phyloP scores from a whole-genome alignment of 35 echinoderm and acorn worm genomes.

The Apostichopus parvimensis region DNA sequence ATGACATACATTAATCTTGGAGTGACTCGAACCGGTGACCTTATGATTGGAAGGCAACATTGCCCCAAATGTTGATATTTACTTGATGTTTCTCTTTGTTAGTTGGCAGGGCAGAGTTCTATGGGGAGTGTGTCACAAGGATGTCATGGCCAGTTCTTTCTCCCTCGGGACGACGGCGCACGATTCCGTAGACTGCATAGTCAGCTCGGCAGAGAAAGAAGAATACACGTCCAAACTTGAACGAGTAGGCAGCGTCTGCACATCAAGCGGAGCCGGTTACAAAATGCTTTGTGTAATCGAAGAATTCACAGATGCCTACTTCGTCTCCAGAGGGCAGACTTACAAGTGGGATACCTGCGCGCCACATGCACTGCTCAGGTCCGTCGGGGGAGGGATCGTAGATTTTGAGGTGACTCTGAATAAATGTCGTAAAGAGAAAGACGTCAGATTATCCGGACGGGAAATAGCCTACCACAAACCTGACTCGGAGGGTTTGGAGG shows the following conservation, averaged over 20 bases:
- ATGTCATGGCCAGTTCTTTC: slow-evolving; percentile 59
- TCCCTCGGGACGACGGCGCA: not conserved
- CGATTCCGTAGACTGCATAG: slow-evolving; percentile 24
- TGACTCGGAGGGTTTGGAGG: slow-evolving; percentile 23
- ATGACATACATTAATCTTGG: too few species aligned
- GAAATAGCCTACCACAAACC: slow-evolving; percentile 77
- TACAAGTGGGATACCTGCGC: slow-evolving; percentile 98
- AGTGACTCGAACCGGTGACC: too few species aligned
- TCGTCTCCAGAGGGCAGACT: slow-evolving; percentile 83
- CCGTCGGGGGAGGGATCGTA: slow-evolving; percentile 84
- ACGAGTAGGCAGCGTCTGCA: slow-evolving; percentile 50
- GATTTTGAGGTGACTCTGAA: slow-evolving; percentile 7
- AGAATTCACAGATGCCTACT: slow-evolving; percentile 70
- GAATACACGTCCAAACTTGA: slow-evolving; percentile 47
- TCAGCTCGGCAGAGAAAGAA: slow-evolving; percentile 74
- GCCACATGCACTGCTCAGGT: slow-evolving; percentile 81
- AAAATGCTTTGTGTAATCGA: slow-evolving; percentile 84
- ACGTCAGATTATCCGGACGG: not conserved
- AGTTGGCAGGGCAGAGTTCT: slow-evolving; percentile 33
- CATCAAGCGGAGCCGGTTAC: slow-evolving; percentile 89
- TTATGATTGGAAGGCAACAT: too few species aligned
- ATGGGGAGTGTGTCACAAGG: slow-evolving; percentile 78
- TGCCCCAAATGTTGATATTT: not conserved
- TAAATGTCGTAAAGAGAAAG: slow-evolving; percentile 2
- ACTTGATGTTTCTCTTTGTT: slow-evolving; percentile 13